Evolutionary conservation across 2,113 vertebrate genomes (phyloP).

Genomic region (Casuarius casuarius): DNA sequence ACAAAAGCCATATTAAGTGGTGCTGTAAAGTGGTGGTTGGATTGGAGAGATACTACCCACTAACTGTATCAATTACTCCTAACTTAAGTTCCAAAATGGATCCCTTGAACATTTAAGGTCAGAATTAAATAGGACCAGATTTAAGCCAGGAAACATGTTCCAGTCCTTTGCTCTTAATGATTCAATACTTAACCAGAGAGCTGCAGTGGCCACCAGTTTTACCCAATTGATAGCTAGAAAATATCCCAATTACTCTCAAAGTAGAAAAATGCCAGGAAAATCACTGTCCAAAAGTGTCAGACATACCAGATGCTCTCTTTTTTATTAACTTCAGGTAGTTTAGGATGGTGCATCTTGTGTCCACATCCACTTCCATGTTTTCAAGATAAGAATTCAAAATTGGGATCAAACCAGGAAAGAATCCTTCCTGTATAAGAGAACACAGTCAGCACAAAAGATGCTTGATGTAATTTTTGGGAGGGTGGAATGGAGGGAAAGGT

Average conservation of each 20-base stretch:
- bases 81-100: neutral
- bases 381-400: constrained; percentile 97
- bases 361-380: constrained; percentile 98
- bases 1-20: neutral
- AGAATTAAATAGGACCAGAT: neutral
- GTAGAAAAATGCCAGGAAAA: neutral
- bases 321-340: constrained; percentile 98
- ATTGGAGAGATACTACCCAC: neutral
- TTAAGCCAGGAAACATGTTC: neutral
- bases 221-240: neutral
- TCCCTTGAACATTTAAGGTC: neutral
- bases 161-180: neutral
- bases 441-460: neutral
- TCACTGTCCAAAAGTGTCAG: neutral
- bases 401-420: constrained; percentile 96
- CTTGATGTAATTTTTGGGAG: neutral
- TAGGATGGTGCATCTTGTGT: constrained; percentile 96
- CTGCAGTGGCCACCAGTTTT: neutral
- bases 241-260: neutral
- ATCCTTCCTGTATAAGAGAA: constrained; percentile 85
- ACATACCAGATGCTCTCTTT: constrained; percentile 95
- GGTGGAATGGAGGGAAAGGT: neutral
- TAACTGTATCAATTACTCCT: neutral
- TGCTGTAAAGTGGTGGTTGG: neutral
- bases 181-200: neutral